A percentile compares a stretch with the other conserved stretches of the same genome.
phyloP scores from a whole-genome alignment of 2,797 vertebrate genomes.

The Columba guinea region DNA sequence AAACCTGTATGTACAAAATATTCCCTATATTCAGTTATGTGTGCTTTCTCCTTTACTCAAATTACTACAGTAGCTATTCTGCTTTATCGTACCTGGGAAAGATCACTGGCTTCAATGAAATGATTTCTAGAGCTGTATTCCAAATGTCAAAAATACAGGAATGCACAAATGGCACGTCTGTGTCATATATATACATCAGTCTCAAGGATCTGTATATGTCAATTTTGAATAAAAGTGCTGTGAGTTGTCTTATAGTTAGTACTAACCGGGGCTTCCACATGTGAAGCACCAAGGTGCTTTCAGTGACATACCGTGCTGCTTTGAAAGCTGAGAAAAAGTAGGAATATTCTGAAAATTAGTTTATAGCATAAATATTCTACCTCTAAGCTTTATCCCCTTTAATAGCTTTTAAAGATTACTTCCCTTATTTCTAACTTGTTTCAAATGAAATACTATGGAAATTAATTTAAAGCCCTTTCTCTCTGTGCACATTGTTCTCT shows the following conservation, averaged over 20 bases:
- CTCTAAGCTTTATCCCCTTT: not conserved
- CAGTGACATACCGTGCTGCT: not conserved
- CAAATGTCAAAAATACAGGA: not conserved
- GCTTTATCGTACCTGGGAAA: not conserved
- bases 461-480: not conserved
- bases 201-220: not conserved
- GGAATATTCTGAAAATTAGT: not conserved
- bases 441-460: not conserved
- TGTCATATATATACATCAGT: accelerated
- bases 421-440: not conserved
- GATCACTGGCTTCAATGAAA: not conserved
- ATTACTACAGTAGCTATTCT: not conserved
- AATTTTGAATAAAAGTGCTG: not conserved
- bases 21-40: not conserved
- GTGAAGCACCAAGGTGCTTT: not conserved
- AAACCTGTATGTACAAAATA: not conserved
- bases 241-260: not conserved
- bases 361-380: not conserved
- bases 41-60: not conserved
- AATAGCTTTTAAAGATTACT: not conserved
- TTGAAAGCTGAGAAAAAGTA: not conserved
- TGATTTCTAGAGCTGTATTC: not conserved
- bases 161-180: accelerated
- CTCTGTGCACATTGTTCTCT: not conserved
- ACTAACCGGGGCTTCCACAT: not conserved